These are phyloP conservation scores for Lasioglossum baleicum DNA, from an alignment of 1,140 invertebrate genomes.

Conservation along the genomic window DNA sequence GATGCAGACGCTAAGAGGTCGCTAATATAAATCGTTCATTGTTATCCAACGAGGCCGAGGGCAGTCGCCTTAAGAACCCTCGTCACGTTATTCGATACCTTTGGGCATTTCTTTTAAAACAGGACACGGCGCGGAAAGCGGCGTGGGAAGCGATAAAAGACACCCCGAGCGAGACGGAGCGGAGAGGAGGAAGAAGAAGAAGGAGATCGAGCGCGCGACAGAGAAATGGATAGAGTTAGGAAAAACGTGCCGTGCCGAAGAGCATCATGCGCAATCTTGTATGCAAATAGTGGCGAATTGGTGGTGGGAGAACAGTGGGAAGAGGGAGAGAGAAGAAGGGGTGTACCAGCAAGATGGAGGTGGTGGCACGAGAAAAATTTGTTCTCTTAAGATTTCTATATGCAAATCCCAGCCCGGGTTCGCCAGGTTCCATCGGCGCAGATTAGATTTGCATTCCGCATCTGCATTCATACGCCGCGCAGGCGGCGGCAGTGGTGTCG, in stretches of 20 bases:
- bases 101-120: conserved; percentile 58
- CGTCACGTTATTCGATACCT: conserved; percentile 72
- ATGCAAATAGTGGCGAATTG: conserved; percentile 71
- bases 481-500: background rate
- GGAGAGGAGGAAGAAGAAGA: background rate
- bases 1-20: background rate
- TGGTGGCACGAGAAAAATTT: conserved; percentile 63
- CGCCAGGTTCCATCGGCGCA: background rate
- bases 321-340: background rate
- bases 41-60: background rate
- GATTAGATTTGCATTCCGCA: conserved; percentile 60
- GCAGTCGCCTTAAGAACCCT: conserved; percentile 57
- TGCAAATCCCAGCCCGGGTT: conserved; percentile 60
- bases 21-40: conserved; percentile 31
- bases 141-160: background rate
- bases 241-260: conserved; percentile 65
- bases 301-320: background rate
- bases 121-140: conserved; percentile 15
- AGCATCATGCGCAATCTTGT: conserved; percentile 72
- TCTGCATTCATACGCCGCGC: conserved; percentile 45
- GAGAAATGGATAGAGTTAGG: conserved; percentile 22
- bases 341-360: background rate
- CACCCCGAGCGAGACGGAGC: background rate
- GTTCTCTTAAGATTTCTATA: conserved; percentile 69
- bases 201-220: background rate